Evolutionary conservation across 2,888 invertebrate species (phyloP), one percentile per base, ranked within the genome.

Genomic region (Hartigia nigra): DNA sequence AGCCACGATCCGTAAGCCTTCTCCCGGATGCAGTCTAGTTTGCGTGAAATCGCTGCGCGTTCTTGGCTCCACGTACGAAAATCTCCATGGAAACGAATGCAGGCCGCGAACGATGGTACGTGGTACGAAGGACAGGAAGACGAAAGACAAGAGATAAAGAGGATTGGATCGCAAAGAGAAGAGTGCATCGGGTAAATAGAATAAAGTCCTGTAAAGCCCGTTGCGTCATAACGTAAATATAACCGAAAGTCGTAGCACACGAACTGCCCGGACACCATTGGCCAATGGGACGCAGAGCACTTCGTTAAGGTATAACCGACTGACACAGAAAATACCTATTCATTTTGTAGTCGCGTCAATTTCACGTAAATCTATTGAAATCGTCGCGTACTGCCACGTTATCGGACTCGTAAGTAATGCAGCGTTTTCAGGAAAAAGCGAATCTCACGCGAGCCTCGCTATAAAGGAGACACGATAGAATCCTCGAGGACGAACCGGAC

Each of bases 141-240:
- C 5, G 1, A 39, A 23, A 55, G 0, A 9, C 14, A 23, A 23
- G 23, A 23, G 23, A 39, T 39, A 39, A 39, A 39, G 39, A 14
- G 39, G 11, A 31, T 31, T 14, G 69, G 14, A 31, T 12, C 31
- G 31, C 12, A 31, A 72, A 31, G 72, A 72, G 32, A 72, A 32
- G 32, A 23, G 12, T 9, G 72, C 72, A 31, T 31, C 32, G 14
- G 12, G 23, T 12, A 70, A 78, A 76, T 75, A 80, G 76, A 80
- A 76, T 69, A 75, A 55, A 77, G 55, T 77, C 78, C 70, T 75
- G 80, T 78, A 75, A 80, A 78, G 69, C 39, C 75, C 80, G 77
- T 80, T 80, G 79, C 80, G 76, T 80, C 80, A 80, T 76, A 75
- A 70, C 39, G 74, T 75, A 76, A 80, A 79, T 78, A 80, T 78